Evolutionary conservation across 2,888 invertebrate species (phyloP).

Genomic region (Cataglyphis altisquamis): DNA sequence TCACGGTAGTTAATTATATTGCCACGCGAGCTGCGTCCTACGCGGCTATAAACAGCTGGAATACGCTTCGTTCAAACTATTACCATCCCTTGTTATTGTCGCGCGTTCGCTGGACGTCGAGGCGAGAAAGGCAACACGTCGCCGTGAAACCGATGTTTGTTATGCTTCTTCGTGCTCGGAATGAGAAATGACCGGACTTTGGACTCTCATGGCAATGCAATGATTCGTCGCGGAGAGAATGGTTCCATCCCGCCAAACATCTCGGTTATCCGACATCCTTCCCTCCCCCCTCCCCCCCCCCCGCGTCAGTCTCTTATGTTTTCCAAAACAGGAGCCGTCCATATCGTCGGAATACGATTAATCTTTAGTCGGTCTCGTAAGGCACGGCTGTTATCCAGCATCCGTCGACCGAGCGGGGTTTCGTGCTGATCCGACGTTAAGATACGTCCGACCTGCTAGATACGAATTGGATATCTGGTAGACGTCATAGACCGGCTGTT

Average conservation of each 20-base stretch:
- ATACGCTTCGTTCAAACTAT: constrained; percentile 45
- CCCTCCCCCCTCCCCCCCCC: constrained; percentile 35
- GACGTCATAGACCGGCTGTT: constrained; percentile 76
- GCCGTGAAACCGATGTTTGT: constrained; percentile 32
- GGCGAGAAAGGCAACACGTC: neutral
- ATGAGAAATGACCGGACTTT: constrained; percentile 30
- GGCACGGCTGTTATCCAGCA: constrained; percentile 78
- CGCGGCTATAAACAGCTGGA: constrained; percentile 51
- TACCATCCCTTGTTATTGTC: constrained; percentile 40
- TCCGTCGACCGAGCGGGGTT: constrained; percentile 73
- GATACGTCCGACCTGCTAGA: constrained; percentile 73
- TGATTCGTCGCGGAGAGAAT: constrained; percentile 37
- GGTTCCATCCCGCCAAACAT: constrained; percentile 36
- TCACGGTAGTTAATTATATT: constrained; percentile 60
- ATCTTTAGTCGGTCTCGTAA: constrained; percentile 75
- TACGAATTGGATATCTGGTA: constrained; percentile 74
- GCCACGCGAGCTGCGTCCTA: constrained; percentile 39
- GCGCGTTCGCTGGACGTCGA: neutral
- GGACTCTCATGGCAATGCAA: constrained; percentile 18
- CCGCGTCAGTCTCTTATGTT: constrained; percentile 61
- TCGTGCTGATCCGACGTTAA: constrained; percentile 75
- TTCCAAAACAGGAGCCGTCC: constrained; percentile 76
- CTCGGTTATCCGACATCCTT: constrained; percentile 44
- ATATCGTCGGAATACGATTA: constrained; percentile 77
- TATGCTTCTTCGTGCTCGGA: neutral